These are phyloP conservation scores for Anisognathus igniventris DNA, from an alignment of 2,797 vertebrate genomes.

Conservation along the genomic window DNA sequence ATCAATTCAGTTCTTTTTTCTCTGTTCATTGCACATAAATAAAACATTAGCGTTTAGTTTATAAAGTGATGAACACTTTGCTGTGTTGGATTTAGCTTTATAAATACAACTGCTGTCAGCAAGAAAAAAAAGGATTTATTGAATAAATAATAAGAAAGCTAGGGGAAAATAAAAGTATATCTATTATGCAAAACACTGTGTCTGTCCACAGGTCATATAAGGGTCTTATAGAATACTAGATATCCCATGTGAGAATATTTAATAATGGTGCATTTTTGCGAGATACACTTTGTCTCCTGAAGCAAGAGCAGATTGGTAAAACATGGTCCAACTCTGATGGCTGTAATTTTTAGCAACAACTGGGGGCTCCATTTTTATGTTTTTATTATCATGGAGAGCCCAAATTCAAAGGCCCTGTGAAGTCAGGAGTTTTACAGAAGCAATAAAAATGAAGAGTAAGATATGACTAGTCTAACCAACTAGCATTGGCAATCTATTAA, in stretches of 20 bases:
- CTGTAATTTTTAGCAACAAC: constrained; percentile 11
- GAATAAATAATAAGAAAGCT: constrained; percentile 86
- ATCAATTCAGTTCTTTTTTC: constrained; percentile 84
- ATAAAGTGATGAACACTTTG: constrained; percentile 87
- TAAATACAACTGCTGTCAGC: constrained; percentile 87
- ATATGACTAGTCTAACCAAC: neutral
- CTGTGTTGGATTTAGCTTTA: constrained; percentile 80
- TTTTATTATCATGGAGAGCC: neutral
- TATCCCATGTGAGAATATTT: constrained; percentile 38
- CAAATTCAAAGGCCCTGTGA: neutral
- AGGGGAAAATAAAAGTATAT: constrained; percentile 78
- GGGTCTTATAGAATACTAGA: constrained; percentile 43
- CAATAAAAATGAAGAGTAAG: neutral
- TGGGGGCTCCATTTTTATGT: neutral
- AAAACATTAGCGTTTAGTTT: constrained; percentile 86
- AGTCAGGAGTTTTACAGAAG: neutral
- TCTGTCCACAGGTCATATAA: constrained; percentile 75
- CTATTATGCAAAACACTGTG: constrained; percentile 76
- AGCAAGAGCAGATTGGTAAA: neutral
- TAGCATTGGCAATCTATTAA: neutral
- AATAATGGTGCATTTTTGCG: neutral
- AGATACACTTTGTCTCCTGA: neutral
- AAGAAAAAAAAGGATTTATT: constrained; percentile 81
- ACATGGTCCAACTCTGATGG: neutral
- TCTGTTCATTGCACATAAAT: constrained; percentile 85